These are phyloP conservation scores for Cephus spinipes DNA, from an alignment of 2,888 invertebrate species.

Conservation along the genomic window DNA sequence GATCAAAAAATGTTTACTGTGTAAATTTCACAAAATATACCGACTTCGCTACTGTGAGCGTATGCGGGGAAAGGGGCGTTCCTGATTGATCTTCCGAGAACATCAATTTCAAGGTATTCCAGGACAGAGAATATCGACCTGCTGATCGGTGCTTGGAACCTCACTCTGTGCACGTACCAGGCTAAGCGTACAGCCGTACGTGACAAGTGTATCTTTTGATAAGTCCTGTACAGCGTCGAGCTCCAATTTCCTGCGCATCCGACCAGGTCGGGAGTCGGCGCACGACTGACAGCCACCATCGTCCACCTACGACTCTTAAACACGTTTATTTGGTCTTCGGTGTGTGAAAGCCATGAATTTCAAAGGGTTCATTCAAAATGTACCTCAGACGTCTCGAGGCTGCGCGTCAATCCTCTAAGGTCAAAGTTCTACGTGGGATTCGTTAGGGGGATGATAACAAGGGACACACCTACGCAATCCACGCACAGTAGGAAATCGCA, in stretches of 20 bases:
- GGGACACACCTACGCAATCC: not conserved
- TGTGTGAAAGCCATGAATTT: not conserved
- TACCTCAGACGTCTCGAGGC: not conserved
- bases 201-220: not conserved
- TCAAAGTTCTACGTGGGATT: not conserved
- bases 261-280: not conserved
- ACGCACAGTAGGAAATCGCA: not conserved
- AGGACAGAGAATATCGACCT: constrained; percentile 61
- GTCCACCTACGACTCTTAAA: not conserved
- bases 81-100: not conserved
- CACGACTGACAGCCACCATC: not conserved
- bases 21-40: not conserved
- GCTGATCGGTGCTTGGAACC: constrained; percentile 50
- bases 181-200: not conserved
- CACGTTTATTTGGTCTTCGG: not conserved
- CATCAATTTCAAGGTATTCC: constrained; percentile 45
- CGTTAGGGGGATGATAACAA: not conserved
- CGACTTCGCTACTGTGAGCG: not conserved
- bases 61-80: not conserved
- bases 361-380: not conserved
- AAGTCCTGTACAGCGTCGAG: not conserved
- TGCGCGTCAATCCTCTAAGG: not conserved
- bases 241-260: not conserved
- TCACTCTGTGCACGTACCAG: not conserved
- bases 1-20: not conserved